These are phyloP conservation scores for Lycocerus yunnanus DNA, from an alignment of 2,888 invertebrate species.

Conservation along the genomic window DNA sequence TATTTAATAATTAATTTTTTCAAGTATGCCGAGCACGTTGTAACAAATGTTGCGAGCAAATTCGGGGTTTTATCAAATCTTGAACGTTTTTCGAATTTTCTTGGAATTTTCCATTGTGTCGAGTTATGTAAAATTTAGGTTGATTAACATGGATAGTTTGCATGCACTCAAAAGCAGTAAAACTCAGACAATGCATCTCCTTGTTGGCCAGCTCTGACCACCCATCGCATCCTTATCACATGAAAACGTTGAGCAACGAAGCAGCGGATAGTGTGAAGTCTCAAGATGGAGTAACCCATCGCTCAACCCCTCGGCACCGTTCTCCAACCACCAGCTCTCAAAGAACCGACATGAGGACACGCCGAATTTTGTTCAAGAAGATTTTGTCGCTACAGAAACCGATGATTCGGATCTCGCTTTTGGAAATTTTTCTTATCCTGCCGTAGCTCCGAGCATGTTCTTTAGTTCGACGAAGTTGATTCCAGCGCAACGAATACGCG, in stretches of 20 bases:
- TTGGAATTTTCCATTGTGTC: conserved; percentile 23
- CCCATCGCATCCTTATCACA: conserved; percentile 44
- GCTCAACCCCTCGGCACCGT: conserved; percentile 44
- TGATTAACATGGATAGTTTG: conserved; percentile 56
- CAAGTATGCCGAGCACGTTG: conserved; percentile 17
- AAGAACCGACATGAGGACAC: conserved; percentile 41
- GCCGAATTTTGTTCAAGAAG: conserved; percentile 31
- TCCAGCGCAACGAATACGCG: conserved; percentile 59
- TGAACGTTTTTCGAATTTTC: conserved; percentile 7
- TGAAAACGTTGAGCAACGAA: conserved; percentile 53
- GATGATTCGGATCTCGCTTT: conserved; percentile 39
- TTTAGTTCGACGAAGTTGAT: conserved; percentile 62
- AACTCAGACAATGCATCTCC: conserved; percentile 66
- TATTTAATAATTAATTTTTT: conserved; percentile 21
- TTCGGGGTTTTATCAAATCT: conserved; percentile 17
- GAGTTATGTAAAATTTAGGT: conserved; percentile 32
- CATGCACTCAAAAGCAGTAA: conserved; percentile 60
- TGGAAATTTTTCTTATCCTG: conserved; percentile 59
- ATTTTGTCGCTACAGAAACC: conserved; percentile 26
- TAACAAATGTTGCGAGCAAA: conserved; percentile 7
- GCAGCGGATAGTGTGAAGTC: conserved; percentile 54
- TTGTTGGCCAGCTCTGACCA: conserved; percentile 53
- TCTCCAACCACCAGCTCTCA: conserved; percentile 47
- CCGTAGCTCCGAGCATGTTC: conserved; percentile 60
- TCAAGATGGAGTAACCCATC: conserved; percentile 49